These are phyloP conservation scores for Bimastos eiseni DNA, from an alignment of 2,888 invertebrate species.

Conservation along the genomic window DNA sequence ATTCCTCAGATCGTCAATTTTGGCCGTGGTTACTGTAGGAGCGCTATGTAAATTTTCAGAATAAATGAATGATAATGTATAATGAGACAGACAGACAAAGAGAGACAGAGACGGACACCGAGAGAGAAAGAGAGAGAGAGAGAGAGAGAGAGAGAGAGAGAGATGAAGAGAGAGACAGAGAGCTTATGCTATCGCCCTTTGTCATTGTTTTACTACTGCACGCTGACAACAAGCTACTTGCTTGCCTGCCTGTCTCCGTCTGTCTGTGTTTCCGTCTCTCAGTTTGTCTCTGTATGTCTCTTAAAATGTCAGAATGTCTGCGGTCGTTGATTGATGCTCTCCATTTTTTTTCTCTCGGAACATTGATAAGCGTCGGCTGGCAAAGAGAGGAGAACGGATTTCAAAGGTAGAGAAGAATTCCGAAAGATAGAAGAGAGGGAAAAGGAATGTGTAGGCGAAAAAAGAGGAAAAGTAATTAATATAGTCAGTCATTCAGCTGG, in stretches of 20 bases:
- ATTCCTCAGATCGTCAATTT: too few relatives aligned
- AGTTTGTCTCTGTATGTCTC: background rate
- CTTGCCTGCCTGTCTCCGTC: background rate
- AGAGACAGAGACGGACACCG: too few relatives aligned
- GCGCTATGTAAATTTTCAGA: too few relatives aligned
- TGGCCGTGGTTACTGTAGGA: too few relatives aligned
- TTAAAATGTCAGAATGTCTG: background rate
- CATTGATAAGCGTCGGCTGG: background rate
- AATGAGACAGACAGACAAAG: too few relatives aligned
- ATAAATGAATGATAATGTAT: too few relatives aligned
- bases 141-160: too few relatives aligned
- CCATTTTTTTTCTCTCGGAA: background rate
- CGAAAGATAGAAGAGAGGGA: background rate
- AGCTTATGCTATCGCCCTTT: too few relatives aligned
- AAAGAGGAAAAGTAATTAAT: background rate
- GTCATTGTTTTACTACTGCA: too few relatives aligned
- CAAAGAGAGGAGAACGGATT: background rate
- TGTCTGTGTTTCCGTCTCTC: background rate
- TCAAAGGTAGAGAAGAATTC: background rate
- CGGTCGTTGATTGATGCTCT: background rate
- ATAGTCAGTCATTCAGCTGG: background rate
- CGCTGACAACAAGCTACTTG: too few relatives aligned
- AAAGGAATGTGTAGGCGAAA: background rate
- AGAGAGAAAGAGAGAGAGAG: too few relatives aligned
- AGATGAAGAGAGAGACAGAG: too few relatives aligned